Conservation (phyloP, 92 coral and sea anemone genomes). For the Phymanthus crucifer region DNA sequence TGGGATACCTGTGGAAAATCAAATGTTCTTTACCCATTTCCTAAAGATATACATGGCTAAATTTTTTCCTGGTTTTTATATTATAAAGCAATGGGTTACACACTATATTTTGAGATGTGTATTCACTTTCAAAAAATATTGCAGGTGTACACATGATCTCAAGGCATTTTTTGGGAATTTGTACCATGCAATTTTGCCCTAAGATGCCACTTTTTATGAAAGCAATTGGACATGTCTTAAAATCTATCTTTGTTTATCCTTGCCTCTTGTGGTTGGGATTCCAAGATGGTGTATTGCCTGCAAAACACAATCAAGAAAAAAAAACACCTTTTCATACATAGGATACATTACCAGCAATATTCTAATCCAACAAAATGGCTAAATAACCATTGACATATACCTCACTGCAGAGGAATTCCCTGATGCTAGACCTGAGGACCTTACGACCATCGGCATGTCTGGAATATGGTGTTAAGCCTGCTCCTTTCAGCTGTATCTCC, state of each 20-base stretch:
- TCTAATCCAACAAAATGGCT: not conserved
- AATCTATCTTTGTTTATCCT: not conserved
- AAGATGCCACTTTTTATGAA: not conserved
- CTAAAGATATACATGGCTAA: too few relatives aligned
- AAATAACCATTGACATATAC: constrained; percentile 24
- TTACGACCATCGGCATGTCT: constrained; percentile 97
- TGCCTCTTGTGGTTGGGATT: constrained; percentile 96
- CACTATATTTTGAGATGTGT: too few relatives aligned
- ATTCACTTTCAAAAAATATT: too few relatives aligned
- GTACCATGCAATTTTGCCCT: too few relatives aligned
- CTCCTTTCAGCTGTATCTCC: constrained; percentile 98
- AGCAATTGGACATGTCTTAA: not conserved
- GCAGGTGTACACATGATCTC: too few relatives aligned
- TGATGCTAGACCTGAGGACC: constrained; percentile 88
- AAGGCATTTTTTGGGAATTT: too few relatives aligned
- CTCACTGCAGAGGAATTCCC: constrained; percentile 99
- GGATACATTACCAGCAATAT: not conserved
- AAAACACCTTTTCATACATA: not conserved
- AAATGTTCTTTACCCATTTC: too few relatives aligned
- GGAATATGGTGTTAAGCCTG: constrained; percentile 95
- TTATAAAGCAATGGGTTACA: too few relatives aligned
- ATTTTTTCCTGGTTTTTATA: too few relatives aligned
- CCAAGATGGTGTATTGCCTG: constrained; percentile 98
- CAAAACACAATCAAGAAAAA: not conserved
- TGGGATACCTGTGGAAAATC: too few relatives aligned